Conservation (phyloP, 2,888 invertebrate species). For the Scaptomyza caliginosa region DNA sequence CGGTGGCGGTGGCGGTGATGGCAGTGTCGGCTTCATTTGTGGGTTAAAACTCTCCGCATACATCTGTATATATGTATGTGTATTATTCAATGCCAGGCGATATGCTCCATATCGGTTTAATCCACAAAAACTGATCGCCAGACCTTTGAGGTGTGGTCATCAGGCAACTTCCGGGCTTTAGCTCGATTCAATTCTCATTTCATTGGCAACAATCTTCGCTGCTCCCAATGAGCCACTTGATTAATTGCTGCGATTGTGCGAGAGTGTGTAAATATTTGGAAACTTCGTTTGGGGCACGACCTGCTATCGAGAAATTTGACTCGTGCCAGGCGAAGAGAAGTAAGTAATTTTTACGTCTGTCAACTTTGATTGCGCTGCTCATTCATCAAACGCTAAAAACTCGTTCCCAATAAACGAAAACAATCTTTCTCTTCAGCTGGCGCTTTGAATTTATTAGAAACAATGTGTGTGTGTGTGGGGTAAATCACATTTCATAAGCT, state of each 20-base stretch:
- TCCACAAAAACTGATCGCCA: conserved; percentile 48
- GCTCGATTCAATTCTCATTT: conserved; percentile 37
- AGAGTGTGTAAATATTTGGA: conserved; percentile 64
- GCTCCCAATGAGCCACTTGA: conserved; percentile 60
- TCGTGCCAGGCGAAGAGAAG: conserved; percentile 67
- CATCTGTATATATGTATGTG: no score
- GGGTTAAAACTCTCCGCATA: conserved; percentile 36
- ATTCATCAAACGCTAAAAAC: conserved; percentile 69
- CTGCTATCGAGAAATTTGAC: conserved; percentile 69
- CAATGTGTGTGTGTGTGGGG: conserved; percentile 11
- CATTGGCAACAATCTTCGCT: conserved; percentile 32
- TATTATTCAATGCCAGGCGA: conserved; percentile 32
- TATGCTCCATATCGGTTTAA: conserved; percentile 56
- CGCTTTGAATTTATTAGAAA: conserved; percentile 19
- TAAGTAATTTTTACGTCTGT: conserved; percentile 74
- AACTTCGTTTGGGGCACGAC: conserved; percentile 42
- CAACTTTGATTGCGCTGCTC: conserved; percentile 69
- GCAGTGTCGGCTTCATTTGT: conserved; percentile 63
- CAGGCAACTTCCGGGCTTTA: conserved; percentile 81
- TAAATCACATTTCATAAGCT: conserved; percentile 38
- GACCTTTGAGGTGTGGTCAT: conserved; percentile 66
- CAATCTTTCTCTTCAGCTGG: conserved; percentile 4
- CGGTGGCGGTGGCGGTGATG: conserved; percentile 48
- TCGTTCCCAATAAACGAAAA: conserved; percentile 21
- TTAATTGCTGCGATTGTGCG: conserved; percentile 68